Evolutionary conservation across 23 tunicate genomes (phyloP), one percentile per base, ranked within the genome.

Genomic region (Trididemnum nubilum): DNA sequence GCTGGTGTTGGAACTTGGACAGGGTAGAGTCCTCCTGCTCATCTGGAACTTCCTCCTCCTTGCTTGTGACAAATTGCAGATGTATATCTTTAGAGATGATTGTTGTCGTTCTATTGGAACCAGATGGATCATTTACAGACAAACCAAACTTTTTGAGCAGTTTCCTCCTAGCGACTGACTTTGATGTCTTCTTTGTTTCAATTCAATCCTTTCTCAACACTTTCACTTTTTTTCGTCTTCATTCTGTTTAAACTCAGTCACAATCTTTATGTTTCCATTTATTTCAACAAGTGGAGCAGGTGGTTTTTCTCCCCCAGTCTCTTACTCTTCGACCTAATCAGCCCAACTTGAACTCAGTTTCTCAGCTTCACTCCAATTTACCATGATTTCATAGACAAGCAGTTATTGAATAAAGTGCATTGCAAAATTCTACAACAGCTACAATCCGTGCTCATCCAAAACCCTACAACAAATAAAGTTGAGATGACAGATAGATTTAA

Each of bases 21-120:
- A 95, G 61, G 34, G 88, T 77, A 9, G 94, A 88, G 64, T 95
- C 99, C 64, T 95, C 99, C 77, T 85, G 85, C 24, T 89, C 95
- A 26, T 85, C 87, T 9, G 78, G 39, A 44, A 85, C 33, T 49
- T 95, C 99, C 23, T 89, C 94, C 34, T 95, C 94, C 27, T 80
- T 70, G 31, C 51, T 83, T 60, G 79, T 64, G 18, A 95, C 51
- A 67, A 95, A 95, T 86, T 92, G 97, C 97, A 92, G 77, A 30
- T 75, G 39, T 3, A 92, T 92, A 67, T 92, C 97, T 77, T 92
- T 92, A 63, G 97, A 92, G 22, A 92, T 76, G 33, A 92, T 84
- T 1, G 97, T 92, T 12, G 97, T 92, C 0, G 92, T 92, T 7
- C 85, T 71, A 27, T 92, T 78, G 50, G 92, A 88, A 0, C 99